Conservation (phyloP, 2,888 invertebrate species). For the Poecilobothrus nobilitatus region DNA sequence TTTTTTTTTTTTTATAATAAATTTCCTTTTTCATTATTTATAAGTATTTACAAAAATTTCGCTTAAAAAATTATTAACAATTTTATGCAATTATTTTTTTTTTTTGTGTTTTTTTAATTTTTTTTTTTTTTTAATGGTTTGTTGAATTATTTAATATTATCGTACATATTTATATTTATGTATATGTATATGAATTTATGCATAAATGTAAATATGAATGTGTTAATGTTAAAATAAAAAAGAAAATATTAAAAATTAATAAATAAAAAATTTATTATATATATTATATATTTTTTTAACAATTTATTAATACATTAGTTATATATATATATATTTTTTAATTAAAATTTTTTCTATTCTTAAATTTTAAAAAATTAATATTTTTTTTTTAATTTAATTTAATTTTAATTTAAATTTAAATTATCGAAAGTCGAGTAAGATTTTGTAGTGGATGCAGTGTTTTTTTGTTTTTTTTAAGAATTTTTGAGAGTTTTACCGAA, state of each 20-base stretch:
- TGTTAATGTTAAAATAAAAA: neutral
- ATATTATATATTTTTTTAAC: neutral
- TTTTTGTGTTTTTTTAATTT: neutral
- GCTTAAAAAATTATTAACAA: conserved; percentile 20
- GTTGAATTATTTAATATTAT: neutral
- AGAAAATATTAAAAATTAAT: no score
- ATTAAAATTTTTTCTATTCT: neutral
- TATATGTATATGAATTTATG: neutral
- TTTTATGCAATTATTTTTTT: conserved; percentile 13
- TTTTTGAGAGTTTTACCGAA: no score
- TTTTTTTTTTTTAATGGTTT: neutral
- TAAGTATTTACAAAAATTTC: conserved; percentile 16
- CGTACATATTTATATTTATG: neutral
- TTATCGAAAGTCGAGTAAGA: no score
- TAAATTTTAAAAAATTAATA: no score
- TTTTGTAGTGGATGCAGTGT: no score
- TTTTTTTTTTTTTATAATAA: conserved; percentile 19
- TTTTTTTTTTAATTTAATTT: no score
- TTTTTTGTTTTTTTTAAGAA: no score
- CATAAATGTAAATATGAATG: neutral
- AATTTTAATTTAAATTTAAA: no score
- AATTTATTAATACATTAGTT: neutral
- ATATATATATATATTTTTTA: no score
- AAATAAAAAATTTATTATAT: neutral
- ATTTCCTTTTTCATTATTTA: neutral